Evolutionary conservation across 2,113 vertebrate species (phyloP).

Genomic region (Bubalus kerabau): DNA sequence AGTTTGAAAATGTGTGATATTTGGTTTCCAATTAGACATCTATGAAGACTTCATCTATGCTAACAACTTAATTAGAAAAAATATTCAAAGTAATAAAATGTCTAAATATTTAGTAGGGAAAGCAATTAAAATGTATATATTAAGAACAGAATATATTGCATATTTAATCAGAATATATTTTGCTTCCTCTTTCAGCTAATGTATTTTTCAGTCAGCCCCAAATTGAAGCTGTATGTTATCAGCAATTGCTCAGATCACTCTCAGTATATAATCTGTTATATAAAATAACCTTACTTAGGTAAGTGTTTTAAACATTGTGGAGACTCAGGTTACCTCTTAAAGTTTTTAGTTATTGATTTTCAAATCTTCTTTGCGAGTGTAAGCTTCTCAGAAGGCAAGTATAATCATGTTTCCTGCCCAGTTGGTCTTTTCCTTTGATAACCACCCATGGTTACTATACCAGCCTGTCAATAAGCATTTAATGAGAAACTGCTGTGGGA

Average conservation of each 20-base stretch:
- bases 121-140: neutral
- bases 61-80: slow-evolving; percentile 65
- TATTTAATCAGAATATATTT: neutral
- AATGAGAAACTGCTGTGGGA: slow-evolving; percentile 13
- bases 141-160: slow-evolving; percentile 36
- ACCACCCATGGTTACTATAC: neutral
- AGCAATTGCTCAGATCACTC: neutral
- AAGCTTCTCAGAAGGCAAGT: slow-evolving; percentile 47
- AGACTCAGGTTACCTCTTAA: slow-evolving; percentile 19
- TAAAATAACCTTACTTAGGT: slow-evolving; percentile 56
- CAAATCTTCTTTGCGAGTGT: slow-evolving; percentile 55
- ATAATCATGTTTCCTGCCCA: neutral
- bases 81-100: slow-evolving; percentile 42
- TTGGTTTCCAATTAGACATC: slow-evolving; percentile 30
- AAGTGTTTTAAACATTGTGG: slow-evolving; percentile 7
- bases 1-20: slow-evolving; percentile 55
- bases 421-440: slow-evolving; percentile 45
- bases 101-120: slow-evolving; percentile 7
- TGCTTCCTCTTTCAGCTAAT: neutral
- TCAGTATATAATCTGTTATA: slow-evolving; percentile 42
- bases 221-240: slow-evolving; percentile 25
- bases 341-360: slow-evolving; percentile 64
- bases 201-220: neutral
- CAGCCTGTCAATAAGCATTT: slow-evolving; percentile 22
- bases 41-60: slow-evolving; percentile 47